Evolutionary conservation across 2,888 invertebrate species (phyloP).

Genomic region (Formica aserva): DNA sequence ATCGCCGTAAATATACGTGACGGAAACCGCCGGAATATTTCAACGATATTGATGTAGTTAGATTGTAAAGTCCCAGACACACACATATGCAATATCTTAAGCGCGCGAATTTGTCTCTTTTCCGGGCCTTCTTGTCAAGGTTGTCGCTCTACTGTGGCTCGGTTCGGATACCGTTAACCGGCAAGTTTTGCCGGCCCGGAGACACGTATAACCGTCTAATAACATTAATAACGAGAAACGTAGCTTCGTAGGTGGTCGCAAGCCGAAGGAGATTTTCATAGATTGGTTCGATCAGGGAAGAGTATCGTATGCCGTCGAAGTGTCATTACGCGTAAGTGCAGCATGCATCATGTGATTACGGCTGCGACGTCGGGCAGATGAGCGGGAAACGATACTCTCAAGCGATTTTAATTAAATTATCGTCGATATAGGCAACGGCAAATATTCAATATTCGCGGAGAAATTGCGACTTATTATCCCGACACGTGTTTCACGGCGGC

Average conservation of each 20-base stretch:
- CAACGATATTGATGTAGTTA: constrained; percentile 29
- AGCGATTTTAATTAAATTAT: constrained; percentile 54
- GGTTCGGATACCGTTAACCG: constrained; percentile 78
- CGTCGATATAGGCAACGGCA: constrained; percentile 42
- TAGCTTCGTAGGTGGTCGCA: constrained; percentile 70
- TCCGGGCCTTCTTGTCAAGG: constrained; percentile 75
- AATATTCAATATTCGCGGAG: constrained; percentile 43
- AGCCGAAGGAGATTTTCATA: constrained; percentile 46
- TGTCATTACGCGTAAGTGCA: constrained; percentile 58
- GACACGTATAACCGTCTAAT: constrained; percentile 78
- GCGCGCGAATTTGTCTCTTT: constrained; percentile 63
- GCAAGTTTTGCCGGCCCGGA: constrained; percentile 74
- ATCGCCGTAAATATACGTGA: constrained; percentile 4
- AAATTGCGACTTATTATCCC: constrained; percentile 47
- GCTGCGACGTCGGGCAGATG: constrained; percentile 44
- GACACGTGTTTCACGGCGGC: constrained; percentile 34
- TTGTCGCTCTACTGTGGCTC: constrained; percentile 74
- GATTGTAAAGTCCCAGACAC: constrained; percentile 12
- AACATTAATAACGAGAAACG: constrained; percentile 77
- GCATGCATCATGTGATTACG: constrained; percentile 59
- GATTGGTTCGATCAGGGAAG: constrained; percentile 47
- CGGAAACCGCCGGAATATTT: constrained; percentile 13
- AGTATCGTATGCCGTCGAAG: constrained; percentile 45
- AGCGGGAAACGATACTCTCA: constrained; percentile 48
- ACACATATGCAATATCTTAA: constrained; percentile 10